A percentile compares a stretch with the other conserved stretches of the same genome.
phyloP scores from a whole-genome alignment of 2,888 invertebrate species.

The Crepidodera aurea region DNA sequence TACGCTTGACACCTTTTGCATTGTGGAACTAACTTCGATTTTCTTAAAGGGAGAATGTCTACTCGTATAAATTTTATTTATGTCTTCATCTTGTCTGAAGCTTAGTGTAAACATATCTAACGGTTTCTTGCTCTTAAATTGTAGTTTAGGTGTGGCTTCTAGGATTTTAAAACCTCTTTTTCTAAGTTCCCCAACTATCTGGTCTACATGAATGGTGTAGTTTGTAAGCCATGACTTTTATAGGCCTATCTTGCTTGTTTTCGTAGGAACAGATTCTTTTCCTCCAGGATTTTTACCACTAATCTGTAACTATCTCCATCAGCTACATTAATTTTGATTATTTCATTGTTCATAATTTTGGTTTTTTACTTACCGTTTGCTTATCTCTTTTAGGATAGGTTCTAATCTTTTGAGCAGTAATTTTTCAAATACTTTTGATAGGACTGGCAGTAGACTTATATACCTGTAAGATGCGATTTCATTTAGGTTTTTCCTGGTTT shows the following conservation, averaged over 20 bases:
- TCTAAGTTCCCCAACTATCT: not conserved
- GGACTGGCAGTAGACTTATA: too few species aligned
- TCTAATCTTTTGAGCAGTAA: too few species aligned
- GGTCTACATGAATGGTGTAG: not conserved
- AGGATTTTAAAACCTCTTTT: not conserved
- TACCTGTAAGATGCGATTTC: too few species aligned
- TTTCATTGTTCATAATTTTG: constrained; percentile 1
- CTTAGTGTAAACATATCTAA: not conserved
- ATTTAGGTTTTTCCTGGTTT: too few species aligned
- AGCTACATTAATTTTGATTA: not conserved
- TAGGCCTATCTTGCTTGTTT: not conserved
- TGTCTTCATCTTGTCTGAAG: constrained; percentile 27
- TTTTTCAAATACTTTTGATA: too few species aligned
- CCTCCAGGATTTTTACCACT: not conserved
- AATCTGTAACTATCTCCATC: constrained; percentile 6
- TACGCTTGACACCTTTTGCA: constrained; percentile 30
- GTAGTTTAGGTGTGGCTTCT: constrained; percentile 9
- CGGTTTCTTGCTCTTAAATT: not conserved
- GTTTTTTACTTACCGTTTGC: not conserved
- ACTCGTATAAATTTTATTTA: constrained; percentile 24
- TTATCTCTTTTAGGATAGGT: too few species aligned
- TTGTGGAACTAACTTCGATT: constrained; percentile 19
- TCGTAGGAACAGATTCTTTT: not conserved
- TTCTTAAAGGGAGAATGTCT: not conserved
- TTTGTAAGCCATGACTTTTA: not conserved